phyloP scores from a whole-genome alignment of 2,797 vertebrate species.

The Pseudocheirus occidentalis region DNA sequence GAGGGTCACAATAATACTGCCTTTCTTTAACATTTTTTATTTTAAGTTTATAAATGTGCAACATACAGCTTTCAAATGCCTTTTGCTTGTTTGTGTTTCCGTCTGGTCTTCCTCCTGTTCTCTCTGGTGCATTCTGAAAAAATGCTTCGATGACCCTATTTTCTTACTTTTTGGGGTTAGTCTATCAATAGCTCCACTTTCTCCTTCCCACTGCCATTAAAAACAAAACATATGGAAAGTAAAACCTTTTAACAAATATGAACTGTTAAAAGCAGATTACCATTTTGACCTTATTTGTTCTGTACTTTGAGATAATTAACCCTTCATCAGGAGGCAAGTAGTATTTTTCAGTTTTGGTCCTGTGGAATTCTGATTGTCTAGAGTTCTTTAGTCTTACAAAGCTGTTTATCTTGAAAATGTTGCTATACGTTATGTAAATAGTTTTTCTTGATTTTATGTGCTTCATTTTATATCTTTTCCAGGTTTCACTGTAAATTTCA shows the following conservation, averaged over 20 bases:
- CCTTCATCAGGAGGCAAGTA: too few species aligned
- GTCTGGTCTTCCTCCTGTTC: not conserved
- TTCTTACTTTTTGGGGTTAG: not conserved
- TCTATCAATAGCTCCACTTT: not conserved
- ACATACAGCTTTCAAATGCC: not conserved
- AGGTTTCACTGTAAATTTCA: not conserved
- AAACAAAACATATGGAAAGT: not conserved
- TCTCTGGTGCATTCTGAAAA: not conserved
- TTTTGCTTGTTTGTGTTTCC: not conserved
- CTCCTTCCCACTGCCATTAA: not conserved
- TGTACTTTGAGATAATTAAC: not conserved
- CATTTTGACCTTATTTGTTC: not conserved
- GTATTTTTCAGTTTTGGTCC: not conserved
- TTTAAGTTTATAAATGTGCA: not conserved
- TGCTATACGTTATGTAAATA: not conserved
- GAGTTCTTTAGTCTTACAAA: not conserved
- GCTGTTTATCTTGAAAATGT: not conserved
- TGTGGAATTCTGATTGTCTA: not conserved
- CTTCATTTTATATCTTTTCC: not conserved
- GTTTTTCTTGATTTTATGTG: not conserved
- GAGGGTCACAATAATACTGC: not conserved
- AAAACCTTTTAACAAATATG: not conserved
- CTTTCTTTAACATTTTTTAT: not conserved
- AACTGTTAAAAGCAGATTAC: not conserved
- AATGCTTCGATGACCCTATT: not conserved